phyloP scores from a whole-genome alignment of 2,113 vertebrate species.

The Thermophis baileyi region DNA sequence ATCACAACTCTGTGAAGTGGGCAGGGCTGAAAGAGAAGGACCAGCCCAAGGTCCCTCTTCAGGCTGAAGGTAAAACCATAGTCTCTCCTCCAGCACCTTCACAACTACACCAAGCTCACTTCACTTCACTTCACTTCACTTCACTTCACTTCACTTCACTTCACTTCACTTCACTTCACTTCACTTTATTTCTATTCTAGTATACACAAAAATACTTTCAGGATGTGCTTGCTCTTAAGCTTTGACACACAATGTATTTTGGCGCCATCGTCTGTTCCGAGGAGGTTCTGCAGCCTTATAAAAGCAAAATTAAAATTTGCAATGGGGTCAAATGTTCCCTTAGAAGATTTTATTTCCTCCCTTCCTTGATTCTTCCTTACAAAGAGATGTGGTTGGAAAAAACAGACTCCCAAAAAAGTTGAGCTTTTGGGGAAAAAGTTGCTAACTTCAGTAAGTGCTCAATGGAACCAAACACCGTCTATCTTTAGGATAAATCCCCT shows the following conservation, averaged over 20 bases:
- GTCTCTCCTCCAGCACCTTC: neutral
- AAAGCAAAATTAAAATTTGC: neutral
- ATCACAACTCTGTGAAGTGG: neutral
- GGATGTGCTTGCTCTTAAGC: neutral
- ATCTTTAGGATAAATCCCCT: conserved; percentile 57
- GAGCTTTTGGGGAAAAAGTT: conserved; percentile 38
- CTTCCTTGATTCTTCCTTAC: neutral
- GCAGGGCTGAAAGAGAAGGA: neutral
- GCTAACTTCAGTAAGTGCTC: conserved; percentile 39
- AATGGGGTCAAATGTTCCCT: neutral
- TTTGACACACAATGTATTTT: neutral
- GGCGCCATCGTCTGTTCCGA: conserved; percentile 44
- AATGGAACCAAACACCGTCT: conserved; percentile 22
- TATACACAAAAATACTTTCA: neutral
- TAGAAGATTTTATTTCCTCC: neutral
- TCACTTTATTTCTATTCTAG: neutral
- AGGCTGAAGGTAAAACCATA: neutral
- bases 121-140: neutral
- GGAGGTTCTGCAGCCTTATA: neutral
- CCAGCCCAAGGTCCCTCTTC: neutral
- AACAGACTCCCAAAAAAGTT: neutral
- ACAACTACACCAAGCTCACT: neutral
- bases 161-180: neutral
- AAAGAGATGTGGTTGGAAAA: neutral
- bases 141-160: neutral